Conservation (phyloP, 2,113 vertebrate species). For the Leucoraja erinaceus region DNA sequence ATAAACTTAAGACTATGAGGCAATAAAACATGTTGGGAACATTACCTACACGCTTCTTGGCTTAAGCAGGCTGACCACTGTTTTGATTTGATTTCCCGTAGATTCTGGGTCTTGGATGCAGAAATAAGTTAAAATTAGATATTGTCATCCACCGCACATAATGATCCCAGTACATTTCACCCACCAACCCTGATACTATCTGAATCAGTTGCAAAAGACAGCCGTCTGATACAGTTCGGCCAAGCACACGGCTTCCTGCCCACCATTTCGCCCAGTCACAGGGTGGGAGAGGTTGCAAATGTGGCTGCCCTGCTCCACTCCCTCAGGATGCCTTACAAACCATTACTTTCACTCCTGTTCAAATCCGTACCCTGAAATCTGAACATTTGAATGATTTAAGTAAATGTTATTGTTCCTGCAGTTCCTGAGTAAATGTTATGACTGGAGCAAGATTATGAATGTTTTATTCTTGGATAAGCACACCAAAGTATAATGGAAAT, state of each 20-base stretch:
- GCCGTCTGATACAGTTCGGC: not conserved
- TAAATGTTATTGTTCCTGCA: not conserved
- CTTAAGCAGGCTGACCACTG: not conserved
- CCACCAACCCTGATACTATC: not conserved
- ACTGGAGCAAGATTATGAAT: not conserved
- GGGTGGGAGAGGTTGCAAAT: not conserved
- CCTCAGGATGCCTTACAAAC: not conserved
- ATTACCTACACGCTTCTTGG: not conserved
- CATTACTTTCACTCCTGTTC: not conserved
- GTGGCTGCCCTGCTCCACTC: not conserved
- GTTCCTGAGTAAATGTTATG: conserved; percentile 11
- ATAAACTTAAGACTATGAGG: too few relatives aligned
- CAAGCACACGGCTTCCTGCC: not conserved
- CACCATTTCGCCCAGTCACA: not conserved
- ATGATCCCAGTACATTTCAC: not conserved
- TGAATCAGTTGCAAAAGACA: not conserved
- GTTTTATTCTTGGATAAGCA: conserved; percentile 2
- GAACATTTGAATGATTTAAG: not conserved
- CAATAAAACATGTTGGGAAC: not conserved
- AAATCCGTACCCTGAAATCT: not conserved
- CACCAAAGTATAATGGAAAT: not conserved
- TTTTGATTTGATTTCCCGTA: not conserved
- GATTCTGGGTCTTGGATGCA: not conserved
- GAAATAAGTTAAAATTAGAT: not conserved
- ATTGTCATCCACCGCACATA: not conserved